Base-by-base conservation (phyloP, 1,140 invertebrate genomes). In the Aricia agestis region DNA sequence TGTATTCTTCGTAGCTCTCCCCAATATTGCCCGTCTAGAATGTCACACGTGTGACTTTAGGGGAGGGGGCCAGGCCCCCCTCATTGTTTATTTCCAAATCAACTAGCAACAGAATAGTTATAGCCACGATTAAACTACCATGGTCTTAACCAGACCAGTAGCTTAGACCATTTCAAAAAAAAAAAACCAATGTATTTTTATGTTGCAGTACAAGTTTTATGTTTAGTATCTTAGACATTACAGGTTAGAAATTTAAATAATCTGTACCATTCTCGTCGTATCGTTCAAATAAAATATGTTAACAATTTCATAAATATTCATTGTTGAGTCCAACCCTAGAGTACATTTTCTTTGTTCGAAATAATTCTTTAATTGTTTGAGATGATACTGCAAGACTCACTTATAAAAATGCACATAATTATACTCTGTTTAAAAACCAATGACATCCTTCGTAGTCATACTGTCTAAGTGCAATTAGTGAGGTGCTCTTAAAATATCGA, bases 331-430 rank as follows among this genome's bases (percentile, higher is more conserved):
- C 58, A 41, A 42, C 68, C 68, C 68, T 18, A 63, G 41, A 17
- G 61, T 69, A 65, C 61, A 15, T 19, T 58, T 41, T 63, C 68
- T 69, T 69, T 69, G 68, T 69, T 69, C 61, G 59, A 18, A 69
- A 42, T 61, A 69, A 41, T 69, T 41, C 68, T 69, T 69, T 69
- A 69, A 69, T 69, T 69, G 68, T 69, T 69, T 61, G 58, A 63
- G 58, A 69, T 69, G 68, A 69, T 69, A 59, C 10, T 69, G 68
- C 68, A 69, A 41, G 68, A 61, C 19, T 42, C 17, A 42, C 58
- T 59, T 41, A 69, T 69, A 61, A 69, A 69, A 41, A 69, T 69
- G 68, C 68, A 59, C 68, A 69, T 61, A 69, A 41, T 18, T 19
- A 19, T 63, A 25, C 10, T 63, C 18, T 25, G 19, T 63, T 59